Evolutionary conservation across 1,140 invertebrate genomes (phyloP), one percentile per base, ranked within the genome.

Genomic region (Drosophila malerkotliana): DNA sequence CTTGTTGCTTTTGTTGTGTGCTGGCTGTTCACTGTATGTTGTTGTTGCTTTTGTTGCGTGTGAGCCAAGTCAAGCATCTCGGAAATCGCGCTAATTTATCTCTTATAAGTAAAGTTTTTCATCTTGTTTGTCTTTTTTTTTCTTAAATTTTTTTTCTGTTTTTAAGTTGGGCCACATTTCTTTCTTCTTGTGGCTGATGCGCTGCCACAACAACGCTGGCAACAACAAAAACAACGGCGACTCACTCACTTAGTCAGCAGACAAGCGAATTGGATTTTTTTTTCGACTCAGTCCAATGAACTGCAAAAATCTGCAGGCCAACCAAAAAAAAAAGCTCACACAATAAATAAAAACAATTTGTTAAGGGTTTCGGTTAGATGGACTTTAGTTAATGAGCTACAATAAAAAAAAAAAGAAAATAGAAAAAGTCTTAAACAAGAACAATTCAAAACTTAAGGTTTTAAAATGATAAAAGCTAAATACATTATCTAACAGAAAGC

Each of bases 231-330:
- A 66, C 56, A 68, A 63, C 51, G 56, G 48, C 83, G 62, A 87
- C 82, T 87, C 82, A 85, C 81, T 85, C 77, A 85, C 81, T 85
- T 87, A 85, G 77, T 81, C 82, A 85, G 73, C 67, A 58, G 72
- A 73, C 59, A 12, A 55, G 58, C 67, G 30, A 56, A 55, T 44
- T 53, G 32, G 30, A 49, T 75, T 75, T 59, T 37, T 37, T 37
- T 37, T 47, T 18, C 41, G 44, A 48, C 63, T 84, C 80, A 83
- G 80, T 83, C 67, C 80, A 83, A 83, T 83, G 80, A 84, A 84
- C 80, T 79, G 80, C 80, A 84, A 85, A 74, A 63, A 73, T 69
- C 67, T 69, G 67, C 67, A 69, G 66, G 66, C 66, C 41, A 26
- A 24, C 39, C 51, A 68, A 18, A 44, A 44, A 39, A 6, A n/a